These are phyloP conservation scores for Columba janthina DNA, from an alignment of 2,113 vertebrate species.

Conservation along the genomic window DNA sequence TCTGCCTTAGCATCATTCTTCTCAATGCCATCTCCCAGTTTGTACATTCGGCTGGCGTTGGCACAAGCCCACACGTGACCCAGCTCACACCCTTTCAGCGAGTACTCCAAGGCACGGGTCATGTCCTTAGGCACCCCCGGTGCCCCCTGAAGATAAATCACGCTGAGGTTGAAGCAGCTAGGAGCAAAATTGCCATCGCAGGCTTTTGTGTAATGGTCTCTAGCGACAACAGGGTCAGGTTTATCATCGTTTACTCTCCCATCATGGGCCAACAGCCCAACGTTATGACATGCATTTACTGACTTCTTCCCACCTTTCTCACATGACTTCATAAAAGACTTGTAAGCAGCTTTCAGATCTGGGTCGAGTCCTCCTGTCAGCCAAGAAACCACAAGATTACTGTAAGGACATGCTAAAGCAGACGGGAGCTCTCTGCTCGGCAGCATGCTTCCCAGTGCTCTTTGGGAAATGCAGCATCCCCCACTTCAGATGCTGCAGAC, in stretches of 20 bases:
- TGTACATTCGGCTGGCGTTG: constrained; percentile 97
- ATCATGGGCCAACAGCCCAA: constrained; percentile 85
- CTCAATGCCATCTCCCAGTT: constrained; percentile 86
- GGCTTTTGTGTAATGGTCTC: constrained; percentile 87
- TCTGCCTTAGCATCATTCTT: constrained; percentile 89
- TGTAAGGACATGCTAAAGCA: neutral
- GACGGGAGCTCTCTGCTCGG: neutral
- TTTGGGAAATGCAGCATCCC: neutral
- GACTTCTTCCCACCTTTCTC: constrained; percentile 86
- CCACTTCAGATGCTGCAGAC: neutral
- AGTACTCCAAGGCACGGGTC: constrained; percentile 83
- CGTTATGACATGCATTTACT: constrained; percentile 86
- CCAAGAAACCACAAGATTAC: neutral
- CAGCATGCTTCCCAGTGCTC: neutral
- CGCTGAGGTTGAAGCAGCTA: constrained; percentile 93
- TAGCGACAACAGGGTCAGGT: constrained; percentile 74
- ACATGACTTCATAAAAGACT: constrained; percentile 87
- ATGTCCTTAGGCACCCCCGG: constrained; percentile 84
- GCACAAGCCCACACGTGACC: constrained; percentile 93
- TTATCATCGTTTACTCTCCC: constrained; percentile 76
- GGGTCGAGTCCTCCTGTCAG: constrained; percentile 83
- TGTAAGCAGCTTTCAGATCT: constrained; percentile 87
- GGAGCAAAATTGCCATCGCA: constrained; percentile 84
- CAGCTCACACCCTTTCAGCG: constrained; percentile 87
- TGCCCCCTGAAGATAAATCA: constrained; percentile 84